Percentiles rank a stretch among this genome's conserved stretches.
phyloP scores from a whole-genome alignment of 1,140 invertebrate genomes.

The Ceratina calcarata region DNA sequence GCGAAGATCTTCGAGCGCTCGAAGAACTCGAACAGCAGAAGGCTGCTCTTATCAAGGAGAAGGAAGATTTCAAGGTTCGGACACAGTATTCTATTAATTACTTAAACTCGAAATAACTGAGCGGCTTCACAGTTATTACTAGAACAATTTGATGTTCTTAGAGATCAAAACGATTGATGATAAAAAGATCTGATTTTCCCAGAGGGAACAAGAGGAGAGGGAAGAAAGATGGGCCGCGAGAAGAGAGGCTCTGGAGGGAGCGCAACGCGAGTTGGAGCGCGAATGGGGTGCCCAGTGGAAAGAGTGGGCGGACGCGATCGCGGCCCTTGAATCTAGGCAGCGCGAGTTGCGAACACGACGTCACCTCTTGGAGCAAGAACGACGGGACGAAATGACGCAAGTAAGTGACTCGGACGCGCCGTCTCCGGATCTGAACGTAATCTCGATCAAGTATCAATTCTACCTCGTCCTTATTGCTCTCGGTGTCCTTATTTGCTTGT shows the following conservation, averaged over 20 bases:
- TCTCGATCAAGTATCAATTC: slow-evolving; percentile 77
- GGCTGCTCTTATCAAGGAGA: slow-evolving; percentile 78
- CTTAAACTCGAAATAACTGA: neutral
- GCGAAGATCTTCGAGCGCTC: slow-evolving; percentile 76
- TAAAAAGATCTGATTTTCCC: neutral
- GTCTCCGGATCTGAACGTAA: slow-evolving; percentile 75
- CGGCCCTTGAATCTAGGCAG: slow-evolving; percentile 77
- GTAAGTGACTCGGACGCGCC: slow-evolving; percentile 78
- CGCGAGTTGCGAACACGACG: slow-evolving; percentile 77
- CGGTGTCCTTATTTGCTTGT: slow-evolving; percentile 79
- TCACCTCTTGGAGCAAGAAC: slow-evolving; percentile 78
- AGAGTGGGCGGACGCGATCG: slow-evolving; percentile 79
- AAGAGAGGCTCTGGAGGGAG: slow-evolving; percentile 78
- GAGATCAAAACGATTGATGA: too few species aligned
- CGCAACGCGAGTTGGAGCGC: slow-evolving; percentile 80
- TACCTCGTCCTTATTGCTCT: slow-evolving; percentile 78
- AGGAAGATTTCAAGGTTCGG: slow-evolving; percentile 78
- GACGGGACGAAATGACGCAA: slow-evolving; percentile 81
- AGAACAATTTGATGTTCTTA: neutral
- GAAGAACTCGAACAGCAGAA: slow-evolving; percentile 80
- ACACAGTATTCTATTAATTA: neutral
- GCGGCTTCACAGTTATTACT: neutral
- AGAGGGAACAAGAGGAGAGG: slow-evolving; percentile 80
- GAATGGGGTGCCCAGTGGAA: slow-evolving; percentile 80
- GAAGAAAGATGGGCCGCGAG: slow-evolving; percentile 80